Percentiles rank a stretch among this genome's conserved stretches.
Evolutionary conservation across 1,140 invertebrate species (phyloP).

Genomic region (Musca domestica): DNA sequence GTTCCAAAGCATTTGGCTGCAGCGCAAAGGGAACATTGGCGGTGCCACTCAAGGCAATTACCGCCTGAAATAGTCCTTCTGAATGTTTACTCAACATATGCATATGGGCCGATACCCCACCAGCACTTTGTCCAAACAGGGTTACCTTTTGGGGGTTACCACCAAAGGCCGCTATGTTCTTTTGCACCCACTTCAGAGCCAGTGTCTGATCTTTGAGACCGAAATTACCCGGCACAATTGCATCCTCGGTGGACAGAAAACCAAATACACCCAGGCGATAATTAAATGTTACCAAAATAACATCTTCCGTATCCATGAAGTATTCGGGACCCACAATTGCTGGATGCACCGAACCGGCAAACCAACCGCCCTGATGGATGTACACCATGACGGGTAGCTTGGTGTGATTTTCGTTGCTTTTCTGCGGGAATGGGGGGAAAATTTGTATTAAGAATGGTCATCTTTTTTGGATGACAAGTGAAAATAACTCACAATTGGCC

Average conservation of each 20-base stretch:
- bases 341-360: conserved; percentile 46
- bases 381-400: conserved; percentile 56
- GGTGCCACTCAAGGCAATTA: conserved; percentile 61
- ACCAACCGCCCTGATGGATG: conserved; percentile 56
- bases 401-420: neutral
- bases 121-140: conserved; percentile 61
- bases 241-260: conserved; percentile 51
- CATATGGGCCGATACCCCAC: conserved; percentile 55
- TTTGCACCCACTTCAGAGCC: conserved; percentile 56
- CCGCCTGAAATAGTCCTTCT: conserved; percentile 56
- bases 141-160: conserved; percentile 58
- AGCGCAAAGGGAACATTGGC: conserved; percentile 63
- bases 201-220: conserved; percentile 61
- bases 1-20: conserved; percentile 53
- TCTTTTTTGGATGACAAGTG: neutral
- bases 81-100: conserved; percentile 55
- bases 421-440: neutral
- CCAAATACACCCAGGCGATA: conserved; percentile 49
- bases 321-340: conserved; percentile 52
- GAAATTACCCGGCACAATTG: conserved; percentile 57
- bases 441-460: neutral
- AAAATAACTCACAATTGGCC: conserved; percentile 56
- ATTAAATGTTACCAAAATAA: conserved; percentile 45
- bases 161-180: conserved; percentile 48
- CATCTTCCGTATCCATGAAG: conserved; percentile 47